Conservation (phyloP, 2,888 invertebrate species). For the Ectemnius continuus region DNA sequence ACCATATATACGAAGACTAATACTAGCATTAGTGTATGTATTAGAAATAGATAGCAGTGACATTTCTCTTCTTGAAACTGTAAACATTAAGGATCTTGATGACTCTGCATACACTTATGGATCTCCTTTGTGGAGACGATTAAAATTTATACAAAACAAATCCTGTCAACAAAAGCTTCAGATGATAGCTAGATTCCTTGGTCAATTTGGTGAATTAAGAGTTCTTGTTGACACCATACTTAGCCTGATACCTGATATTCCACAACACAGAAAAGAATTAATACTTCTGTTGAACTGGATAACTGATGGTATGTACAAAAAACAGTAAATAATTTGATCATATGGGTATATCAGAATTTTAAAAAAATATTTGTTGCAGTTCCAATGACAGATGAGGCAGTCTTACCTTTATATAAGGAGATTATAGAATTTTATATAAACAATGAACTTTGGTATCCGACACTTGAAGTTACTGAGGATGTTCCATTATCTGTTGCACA, state of each 20-base stretch:
- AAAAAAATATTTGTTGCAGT: constrained; percentile 50
- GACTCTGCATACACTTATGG: constrained; percentile 72
- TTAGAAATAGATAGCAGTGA: constrained; percentile 79
- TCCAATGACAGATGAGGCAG: constrained; percentile 49
- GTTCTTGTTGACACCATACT: constrained; percentile 83
- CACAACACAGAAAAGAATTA: constrained; percentile 82
- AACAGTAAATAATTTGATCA: constrained; percentile 40
- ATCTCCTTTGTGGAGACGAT: constrained; percentile 82
- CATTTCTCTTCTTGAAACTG: constrained; percentile 80
- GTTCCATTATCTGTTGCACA: constrained; percentile 78
- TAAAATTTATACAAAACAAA: constrained; percentile 81
- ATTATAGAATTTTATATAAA: constrained; percentile 68
- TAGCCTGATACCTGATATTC: constrained; percentile 80
- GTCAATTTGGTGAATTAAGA: constrained; percentile 79
- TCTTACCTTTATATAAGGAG: constrained; percentile 63
- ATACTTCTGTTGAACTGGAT: constrained; percentile 82
- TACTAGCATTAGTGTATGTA: constrained; percentile 80
- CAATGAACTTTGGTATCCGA: constrained; percentile 70
- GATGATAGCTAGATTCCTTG: constrained; percentile 80
- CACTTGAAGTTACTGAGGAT: constrained; percentile 63
- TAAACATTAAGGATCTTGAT: constrained; percentile 77
- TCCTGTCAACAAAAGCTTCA: constrained; percentile 79
- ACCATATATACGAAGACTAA: constrained; percentile 80
- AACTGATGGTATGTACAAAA: constrained; percentile 75
- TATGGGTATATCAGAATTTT: constrained; percentile 43